These are phyloP conservation scores for Rafetus swinhoei DNA, from an alignment of 2,113 vertebrate species.

Conservation along the genomic window DNA sequence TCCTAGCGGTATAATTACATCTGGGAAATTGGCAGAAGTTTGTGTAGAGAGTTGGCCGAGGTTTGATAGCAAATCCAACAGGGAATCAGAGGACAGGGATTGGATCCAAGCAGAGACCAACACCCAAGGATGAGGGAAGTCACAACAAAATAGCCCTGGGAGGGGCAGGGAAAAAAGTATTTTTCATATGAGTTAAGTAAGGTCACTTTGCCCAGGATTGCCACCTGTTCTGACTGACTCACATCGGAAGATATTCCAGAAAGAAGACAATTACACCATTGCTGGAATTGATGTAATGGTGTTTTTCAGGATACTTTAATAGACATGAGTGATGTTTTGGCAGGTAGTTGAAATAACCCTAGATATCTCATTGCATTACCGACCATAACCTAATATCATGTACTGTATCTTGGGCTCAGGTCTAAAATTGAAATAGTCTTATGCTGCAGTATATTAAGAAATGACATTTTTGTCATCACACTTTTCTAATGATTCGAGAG, in stretches of 20 bases:
- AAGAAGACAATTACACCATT: slow-evolving; percentile 79
- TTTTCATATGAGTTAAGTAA: neutral
- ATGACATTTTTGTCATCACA: neutral
- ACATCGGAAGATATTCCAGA: slow-evolving; percentile 83
- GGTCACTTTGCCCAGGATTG: neutral
- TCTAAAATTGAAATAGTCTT: neutral
- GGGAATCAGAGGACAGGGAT: neutral
- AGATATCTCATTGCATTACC: slow-evolving; percentile 75
- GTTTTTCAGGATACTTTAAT: slow-evolving; percentile 81
- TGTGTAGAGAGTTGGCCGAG: neutral
- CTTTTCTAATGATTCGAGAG: neutral
- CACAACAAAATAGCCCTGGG: neutral
- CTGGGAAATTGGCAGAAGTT: neutral
- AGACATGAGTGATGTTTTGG: slow-evolving; percentile 80
- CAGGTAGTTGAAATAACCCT: slow-evolving; percentile 75
- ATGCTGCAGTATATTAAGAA: neutral
- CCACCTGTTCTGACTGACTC: slow-evolving; percentile 71
- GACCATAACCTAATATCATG: slow-evolving; percentile 53
- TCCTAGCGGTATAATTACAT: neutral
- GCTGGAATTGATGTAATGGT: slow-evolving; percentile 82
- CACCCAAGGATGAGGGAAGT: neutral
- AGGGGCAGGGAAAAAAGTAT: neutral
- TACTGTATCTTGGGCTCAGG: neutral
- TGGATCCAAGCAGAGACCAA: neutral
- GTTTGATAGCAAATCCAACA: neutral